A percentile compares a stretch with the other conserved stretches of the same genome.
These are phyloP conservation scores for Argyra leucocephala DNA, from an alignment of 2,888 invertebrate species.

Conservation along the genomic window DNA sequence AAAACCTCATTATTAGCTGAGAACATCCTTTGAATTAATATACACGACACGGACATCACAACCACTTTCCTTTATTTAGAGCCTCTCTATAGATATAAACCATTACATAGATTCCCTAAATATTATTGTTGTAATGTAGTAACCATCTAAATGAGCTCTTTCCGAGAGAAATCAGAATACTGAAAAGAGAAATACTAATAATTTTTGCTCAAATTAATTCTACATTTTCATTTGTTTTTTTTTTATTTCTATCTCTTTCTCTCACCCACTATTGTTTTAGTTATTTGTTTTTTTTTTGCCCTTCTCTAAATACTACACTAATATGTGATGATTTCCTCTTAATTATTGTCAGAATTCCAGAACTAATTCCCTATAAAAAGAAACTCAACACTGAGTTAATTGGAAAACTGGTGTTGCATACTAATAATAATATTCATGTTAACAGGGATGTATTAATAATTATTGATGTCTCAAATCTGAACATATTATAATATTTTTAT, in stretches of 20 bases:
- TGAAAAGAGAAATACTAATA: neutral
- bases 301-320: neutral
- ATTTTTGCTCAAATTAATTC: neutral
- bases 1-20: neutral
- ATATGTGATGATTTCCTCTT: neutral
- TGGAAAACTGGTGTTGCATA: neutral
- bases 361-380: neutral
- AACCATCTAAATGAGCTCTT: neutral
- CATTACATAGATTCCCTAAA: too few species aligned
- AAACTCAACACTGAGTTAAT: slow-evolving; percentile 1
- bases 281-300: neutral
- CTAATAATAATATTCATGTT: neutral
- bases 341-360: neutral
- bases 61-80: too few species aligned
- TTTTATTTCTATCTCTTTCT: neutral
- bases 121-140: too few species aligned
- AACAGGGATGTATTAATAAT: too few species aligned
- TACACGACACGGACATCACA: too few species aligned
- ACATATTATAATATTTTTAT: too few species aligned
- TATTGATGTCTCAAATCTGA: too few species aligned
- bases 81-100: too few species aligned
- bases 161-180: neutral
- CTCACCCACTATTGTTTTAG: neutral
- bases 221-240: neutral
- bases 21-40: neutral